These are phyloP conservation scores for Passer montanus DNA, from an alignment of 2,113 vertebrate species.

Conservation along the genomic window DNA sequence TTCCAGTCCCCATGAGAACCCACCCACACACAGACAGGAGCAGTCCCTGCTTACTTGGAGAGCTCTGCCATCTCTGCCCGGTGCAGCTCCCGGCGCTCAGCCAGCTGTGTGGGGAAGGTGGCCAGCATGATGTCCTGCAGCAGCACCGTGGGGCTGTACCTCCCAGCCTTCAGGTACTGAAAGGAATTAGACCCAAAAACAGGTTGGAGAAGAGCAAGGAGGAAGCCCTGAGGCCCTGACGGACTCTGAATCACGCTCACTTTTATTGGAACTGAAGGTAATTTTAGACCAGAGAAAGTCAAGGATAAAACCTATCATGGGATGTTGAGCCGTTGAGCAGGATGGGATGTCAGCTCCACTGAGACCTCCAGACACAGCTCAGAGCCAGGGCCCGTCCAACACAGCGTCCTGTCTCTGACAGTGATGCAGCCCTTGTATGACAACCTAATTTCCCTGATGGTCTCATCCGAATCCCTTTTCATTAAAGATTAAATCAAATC, in stretches of 20 bases:
- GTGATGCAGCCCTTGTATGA: slow-evolving; percentile 46
- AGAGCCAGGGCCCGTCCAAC: neutral
- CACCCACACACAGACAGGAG: neutral
- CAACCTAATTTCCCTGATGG: slow-evolving; percentile 48
- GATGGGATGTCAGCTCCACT: neutral
- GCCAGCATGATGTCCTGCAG: slow-evolving; percentile 81
- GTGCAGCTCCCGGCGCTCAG: slow-evolving; percentile 82
- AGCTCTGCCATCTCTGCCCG: slow-evolving; percentile 86
- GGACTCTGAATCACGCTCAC: neutral
- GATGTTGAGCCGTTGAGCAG: neutral
- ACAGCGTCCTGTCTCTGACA: neutral
- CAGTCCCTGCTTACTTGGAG: slow-evolving; percentile 79
- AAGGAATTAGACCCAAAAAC: slow-evolving; percentile 10
- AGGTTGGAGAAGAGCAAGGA: neutral
- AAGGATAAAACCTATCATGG: neutral
- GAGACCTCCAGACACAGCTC: neutral
- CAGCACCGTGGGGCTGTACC: slow-evolving; percentile 80
- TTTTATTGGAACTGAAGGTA: neutral
- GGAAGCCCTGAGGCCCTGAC: neutral
- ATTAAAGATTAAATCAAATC: slow-evolving; percentile 54
- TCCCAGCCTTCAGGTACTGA: slow-evolving; percentile 87
- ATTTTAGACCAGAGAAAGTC: slow-evolving; percentile 1
- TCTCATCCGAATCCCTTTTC: slow-evolving; percentile 10
- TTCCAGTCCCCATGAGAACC: accelerated
- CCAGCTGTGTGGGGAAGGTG: slow-evolving; percentile 80